Conservation (phyloP, 2,113 vertebrate species). For the Cyanistes caeruleus region DNA sequence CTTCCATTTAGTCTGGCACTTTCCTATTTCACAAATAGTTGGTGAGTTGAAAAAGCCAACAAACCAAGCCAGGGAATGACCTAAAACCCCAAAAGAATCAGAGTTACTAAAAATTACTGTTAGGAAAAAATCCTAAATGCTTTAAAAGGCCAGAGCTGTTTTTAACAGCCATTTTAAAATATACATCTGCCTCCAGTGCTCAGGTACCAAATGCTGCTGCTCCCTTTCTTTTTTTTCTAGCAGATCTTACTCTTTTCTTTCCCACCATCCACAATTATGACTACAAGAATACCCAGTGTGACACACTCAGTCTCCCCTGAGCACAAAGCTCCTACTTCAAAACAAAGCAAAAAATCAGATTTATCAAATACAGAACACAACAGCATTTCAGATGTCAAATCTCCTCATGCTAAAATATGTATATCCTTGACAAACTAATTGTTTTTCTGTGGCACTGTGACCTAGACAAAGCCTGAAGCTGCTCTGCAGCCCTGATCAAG, state of each 20-base stretch:
- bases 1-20: not conserved
- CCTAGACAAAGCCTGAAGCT: conserved; percentile 14
- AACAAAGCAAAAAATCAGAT: not conserved
- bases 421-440: conserved; percentile 52
- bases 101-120: not conserved
- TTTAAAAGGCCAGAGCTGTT: not conserved
- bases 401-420: conserved; percentile 36
- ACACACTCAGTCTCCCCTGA: not conserved
- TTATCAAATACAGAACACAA: not conserved
- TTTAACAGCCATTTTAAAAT: not conserved
- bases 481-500: conserved; percentile 27
- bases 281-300: not conserved
- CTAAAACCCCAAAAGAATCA: not conserved
- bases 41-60: not conserved
- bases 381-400: conserved; percentile 5
- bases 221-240: not conserved
- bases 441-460: conserved; percentile 20
- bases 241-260: not conserved
- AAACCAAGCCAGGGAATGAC: conserved; percentile 28
- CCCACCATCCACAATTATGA: not conserved
- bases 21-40: not conserved
- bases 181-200: not conserved
- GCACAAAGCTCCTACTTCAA: not conserved
- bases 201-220: not conserved
- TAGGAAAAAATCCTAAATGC: not conserved